Evolutionary conservation across 2,888 invertebrate species (phyloP), one percentile per base, ranked within the genome.

Genomic region (Erannis defoliaria): DNA sequence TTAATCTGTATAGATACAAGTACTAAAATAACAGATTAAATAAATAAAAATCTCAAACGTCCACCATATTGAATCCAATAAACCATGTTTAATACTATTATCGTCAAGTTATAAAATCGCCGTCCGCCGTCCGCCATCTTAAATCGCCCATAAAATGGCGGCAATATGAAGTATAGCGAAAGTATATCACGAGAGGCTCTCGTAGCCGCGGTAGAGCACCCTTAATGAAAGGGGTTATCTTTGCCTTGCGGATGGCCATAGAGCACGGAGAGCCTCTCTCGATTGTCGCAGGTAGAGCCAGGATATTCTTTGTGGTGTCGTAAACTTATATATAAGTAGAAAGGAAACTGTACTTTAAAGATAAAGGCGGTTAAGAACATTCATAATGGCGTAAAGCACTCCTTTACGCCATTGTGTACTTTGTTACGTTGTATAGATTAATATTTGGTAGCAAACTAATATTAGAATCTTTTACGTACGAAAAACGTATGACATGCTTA

Each of bases 191-290:
- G 70, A 75, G 78, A 67, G 74, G 68, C 68, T 58, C 75, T 76
- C 62, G 60, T 64, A 67, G 60, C 72, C 72, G 74, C 65, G 62
- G 45, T 35, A 63, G 60, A 78, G 82, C 66, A 71, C 74, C 72
- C 82, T 83, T 79, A 75, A 80, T 80, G 72, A 79, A 81, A 82
- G 76, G 80, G 82, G 82, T 81, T 84, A 81, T 81, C 80, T 81
- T 74, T 72, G 66, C 58, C 65, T 66, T 73, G 66, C 71, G 64
- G 67, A 63, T 61, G 54, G 61, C 53, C 55, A 16, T 56, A 46
- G 51, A 45, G 42, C 46, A 53, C 64, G 40, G 63, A 73, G 72
- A 55, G 66, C 65, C 64, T 43, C 70, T 67, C 71, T 75, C 72
- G 68, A 74, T 76, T 71, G 67, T 58, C 65, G 58, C 73, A 78